Percentiles rank a stretch among this genome's conserved stretches.
Evolutionary conservation across 2,797 vertebrate genomes (phyloP).

Genomic region (Antennarius maculatus): DNA sequence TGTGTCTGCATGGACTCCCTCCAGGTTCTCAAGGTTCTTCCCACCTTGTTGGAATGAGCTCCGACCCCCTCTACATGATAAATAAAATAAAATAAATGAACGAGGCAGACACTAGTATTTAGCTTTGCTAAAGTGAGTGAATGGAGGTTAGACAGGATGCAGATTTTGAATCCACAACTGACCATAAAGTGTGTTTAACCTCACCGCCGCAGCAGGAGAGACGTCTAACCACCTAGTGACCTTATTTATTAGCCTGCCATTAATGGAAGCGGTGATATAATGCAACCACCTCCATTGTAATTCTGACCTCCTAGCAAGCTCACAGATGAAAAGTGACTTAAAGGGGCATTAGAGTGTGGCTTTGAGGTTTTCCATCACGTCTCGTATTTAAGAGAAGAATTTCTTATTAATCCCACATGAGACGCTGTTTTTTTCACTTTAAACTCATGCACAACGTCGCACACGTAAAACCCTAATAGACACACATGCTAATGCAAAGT

Average conservation of each 20-base stretch:
- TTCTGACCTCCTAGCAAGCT: slow-evolving; percentile 41
- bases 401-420: too few relatives aligned
- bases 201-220: slow-evolving; percentile 34
- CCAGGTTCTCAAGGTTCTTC: too few relatives aligned
- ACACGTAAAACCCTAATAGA: too few relatives aligned
- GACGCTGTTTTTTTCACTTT: too few relatives aligned
- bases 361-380: slow-evolving; percentile 64
- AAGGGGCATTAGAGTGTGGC: slow-evolving; percentile 47
- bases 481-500: too few relatives aligned
- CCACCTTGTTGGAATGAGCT: too few relatives aligned
- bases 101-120: background rate
- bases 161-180: slow-evolving; percentile 37
- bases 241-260: slow-evolving; percentile 52
- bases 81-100: too few relatives aligned
- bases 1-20: too few relatives aligned
- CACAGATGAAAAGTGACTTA: slow-evolving; percentile 46
- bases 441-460: too few relatives aligned
- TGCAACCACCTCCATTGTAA: slow-evolving; percentile 26
- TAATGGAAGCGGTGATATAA: slow-evolving; percentile 55
- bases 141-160: slow-evolving; percentile 12
- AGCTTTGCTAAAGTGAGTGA: slow-evolving; percentile 4
- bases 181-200: slow-evolving; percentile 55
- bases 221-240: slow-evolving; percentile 41
- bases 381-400: slow-evolving; percentile 45
- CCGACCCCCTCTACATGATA: too few relatives aligned